Evolutionary conservation across 2,888 invertebrate genomes (phyloP).

Genomic region (Aspidiotus rigidus): DNA sequence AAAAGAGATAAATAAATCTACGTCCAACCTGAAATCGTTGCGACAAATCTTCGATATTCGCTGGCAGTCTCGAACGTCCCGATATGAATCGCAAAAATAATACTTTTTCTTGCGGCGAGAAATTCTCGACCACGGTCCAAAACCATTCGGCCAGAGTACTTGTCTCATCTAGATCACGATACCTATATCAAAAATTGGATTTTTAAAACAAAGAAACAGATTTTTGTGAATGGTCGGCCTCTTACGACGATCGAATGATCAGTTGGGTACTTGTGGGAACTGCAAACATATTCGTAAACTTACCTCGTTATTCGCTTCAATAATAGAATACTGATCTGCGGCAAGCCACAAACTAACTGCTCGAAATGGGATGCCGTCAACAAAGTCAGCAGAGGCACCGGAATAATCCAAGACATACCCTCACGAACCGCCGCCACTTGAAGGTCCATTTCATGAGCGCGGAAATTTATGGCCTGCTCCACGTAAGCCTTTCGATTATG

Average conservation of each 20-base stretch:
- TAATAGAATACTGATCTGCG: conserved; percentile 51
- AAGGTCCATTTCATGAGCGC: conserved; percentile 54
- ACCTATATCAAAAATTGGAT: too few relatives aligned
- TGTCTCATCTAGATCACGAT: conserved; percentile 55
- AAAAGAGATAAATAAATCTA: too few relatives aligned
- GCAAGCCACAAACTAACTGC: conserved; percentile 55
- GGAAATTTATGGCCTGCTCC: conserved; percentile 51
- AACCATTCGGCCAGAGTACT: conserved; percentile 54
- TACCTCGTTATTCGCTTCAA: conserved; percentile 55
- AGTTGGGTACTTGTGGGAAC: background rate
- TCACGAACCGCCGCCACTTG: conserved; percentile 52
- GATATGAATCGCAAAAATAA: conserved; percentile 59
- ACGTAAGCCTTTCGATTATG: conserved; percentile 53
- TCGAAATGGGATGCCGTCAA: conserved; percentile 53
- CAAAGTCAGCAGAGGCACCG: conserved; percentile 53
- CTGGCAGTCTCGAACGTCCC: conserved; percentile 54
- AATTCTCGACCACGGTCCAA: conserved; percentile 54
- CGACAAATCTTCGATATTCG: conserved; percentile 55
- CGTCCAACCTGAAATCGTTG: conserved; percentile 52
- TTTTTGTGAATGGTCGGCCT: background rate
- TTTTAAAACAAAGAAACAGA: background rate
- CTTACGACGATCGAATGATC: background rate
- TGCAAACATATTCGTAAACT: conserved; percentile 29
- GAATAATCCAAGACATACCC: conserved; percentile 56
- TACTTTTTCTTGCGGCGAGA: conserved; percentile 54